Evolutionary conservation across 2,797 vertebrate species (phyloP).

Genomic region (Acipenser oxyrinchus): DNA sequence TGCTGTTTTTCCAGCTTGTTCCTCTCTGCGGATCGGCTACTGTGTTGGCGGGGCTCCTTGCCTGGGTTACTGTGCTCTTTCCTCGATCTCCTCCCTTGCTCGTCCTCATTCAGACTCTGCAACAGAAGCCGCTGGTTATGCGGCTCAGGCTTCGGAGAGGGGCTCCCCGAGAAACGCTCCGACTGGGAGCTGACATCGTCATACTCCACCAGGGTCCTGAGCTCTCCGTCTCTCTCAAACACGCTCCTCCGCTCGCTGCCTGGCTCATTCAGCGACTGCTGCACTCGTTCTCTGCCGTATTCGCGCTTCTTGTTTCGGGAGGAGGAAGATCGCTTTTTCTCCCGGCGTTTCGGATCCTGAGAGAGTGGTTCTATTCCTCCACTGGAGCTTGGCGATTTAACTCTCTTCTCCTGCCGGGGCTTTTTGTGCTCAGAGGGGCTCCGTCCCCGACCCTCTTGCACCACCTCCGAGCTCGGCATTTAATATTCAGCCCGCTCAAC

Average conservation of each 20-base stretch:
- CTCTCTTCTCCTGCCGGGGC: conserved; percentile 53
- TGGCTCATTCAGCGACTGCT: conserved; percentile 52
- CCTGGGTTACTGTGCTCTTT: conserved; percentile 48
- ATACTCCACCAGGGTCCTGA: conserved; percentile 75
- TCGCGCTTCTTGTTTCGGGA: conserved; percentile 74
- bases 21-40: conserved; percentile 47
- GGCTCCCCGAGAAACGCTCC: conserved; percentile 71
- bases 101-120: conserved; percentile 48
- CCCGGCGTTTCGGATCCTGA: conserved; percentile 71
- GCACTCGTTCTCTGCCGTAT: conserved; percentile 49
- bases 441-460: conserved; percentile 63
- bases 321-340: conserved; percentile 73
- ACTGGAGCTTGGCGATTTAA: conserved; percentile 44
- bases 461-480: conserved; percentile 72
- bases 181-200: conserved; percentile 93
- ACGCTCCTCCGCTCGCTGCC: conserved; percentile 46
- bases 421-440: conserved; percentile 63
- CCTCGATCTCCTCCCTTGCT: conserved; percentile 37
- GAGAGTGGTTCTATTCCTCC: conserved; percentile 8
- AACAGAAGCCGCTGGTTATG: conserved; percentile 35
- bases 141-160: conserved; percentile 58
- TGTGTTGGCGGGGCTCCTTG: conserved; percentile 12
- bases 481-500: conserved; percentile 29
- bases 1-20: conserved; percentile 44
- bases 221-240: conserved; percentile 60